Conservation (phyloP, 2,797 vertebrate genomes). For the Urosaurus nigricauda region DNA sequence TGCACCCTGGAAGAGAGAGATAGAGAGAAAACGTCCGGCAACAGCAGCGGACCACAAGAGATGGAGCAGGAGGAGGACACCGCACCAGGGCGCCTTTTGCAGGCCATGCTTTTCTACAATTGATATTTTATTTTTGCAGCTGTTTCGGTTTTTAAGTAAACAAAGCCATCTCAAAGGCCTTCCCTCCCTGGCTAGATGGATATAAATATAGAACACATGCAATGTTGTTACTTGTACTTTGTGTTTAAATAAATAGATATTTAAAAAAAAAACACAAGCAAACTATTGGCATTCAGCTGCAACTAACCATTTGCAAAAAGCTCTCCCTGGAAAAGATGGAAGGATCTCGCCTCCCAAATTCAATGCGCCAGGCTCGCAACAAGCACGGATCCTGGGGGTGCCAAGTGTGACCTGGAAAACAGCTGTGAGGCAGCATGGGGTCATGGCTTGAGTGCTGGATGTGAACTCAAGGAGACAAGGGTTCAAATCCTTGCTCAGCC, state of each 20-base stretch:
- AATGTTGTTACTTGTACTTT: no score
- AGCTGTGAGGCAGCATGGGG: no score
- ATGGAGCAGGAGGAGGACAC: no score
- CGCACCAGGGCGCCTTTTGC: not conserved
- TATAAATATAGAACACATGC: not conserved
- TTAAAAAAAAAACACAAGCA: no score
- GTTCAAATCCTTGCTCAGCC: no score
- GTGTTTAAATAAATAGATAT: no score
- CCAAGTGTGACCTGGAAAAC: no score
- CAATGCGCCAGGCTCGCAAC: not conserved
- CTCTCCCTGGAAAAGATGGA: not conserved
- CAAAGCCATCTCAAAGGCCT: not conserved
- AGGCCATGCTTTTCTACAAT: not conserved
- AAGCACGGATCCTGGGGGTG: not conserved
- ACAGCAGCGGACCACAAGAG: not conserved
- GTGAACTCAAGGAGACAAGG: no score
- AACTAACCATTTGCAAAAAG: not conserved
- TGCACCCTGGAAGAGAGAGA: slow-evolving; percentile 85
- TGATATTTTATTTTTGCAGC: not conserved
- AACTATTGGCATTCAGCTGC: not conserved
- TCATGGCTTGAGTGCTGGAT: no score
- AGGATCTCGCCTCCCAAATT: no score
- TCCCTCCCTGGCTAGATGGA: not conserved
- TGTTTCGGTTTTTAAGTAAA: not conserved
- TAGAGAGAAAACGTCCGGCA: not conserved